Base-by-base conservation (phyloP, 2,888 invertebrate genomes). In the Sphaeridia pumilis region DNA sequence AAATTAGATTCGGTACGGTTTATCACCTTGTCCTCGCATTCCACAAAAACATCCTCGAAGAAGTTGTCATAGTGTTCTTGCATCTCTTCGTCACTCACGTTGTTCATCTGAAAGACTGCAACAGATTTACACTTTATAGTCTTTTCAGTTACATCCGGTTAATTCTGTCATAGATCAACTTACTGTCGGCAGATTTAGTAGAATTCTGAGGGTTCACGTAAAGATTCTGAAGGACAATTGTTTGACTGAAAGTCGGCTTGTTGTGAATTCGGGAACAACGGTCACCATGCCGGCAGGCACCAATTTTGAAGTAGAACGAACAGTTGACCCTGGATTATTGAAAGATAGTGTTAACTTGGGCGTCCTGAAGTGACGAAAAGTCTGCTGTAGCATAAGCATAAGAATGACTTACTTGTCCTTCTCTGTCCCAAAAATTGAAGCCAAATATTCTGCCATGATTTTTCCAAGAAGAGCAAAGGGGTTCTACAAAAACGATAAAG, bases 221-320 rank as follows among this genome's bases (percentile, higher is more conserved):
- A 55, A 97, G 76, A 74, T 98, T 98, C 74, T 95, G 94, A 49
- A 99, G 75, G 51, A 98, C 75, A 55, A 97, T 89, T 46, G 98
- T 98, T 81, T 97, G 84, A 66, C 97, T 98, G 74, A 99, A 98
- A 5, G 95, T 97, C 14, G 98, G 98, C 71, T 95, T 95, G 72
- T 99, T 98, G 72, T 98, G 98, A 65, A 98, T 90, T 65, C 98
- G 80, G 1, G 97, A 97, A 72, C 98, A 98, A 58, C 97, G 81
- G 69, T 97, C 97, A n/a, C 98, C 98, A 74, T 99, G 98, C 60
- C 98, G 81, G 71, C 98, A 98, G 35, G 98, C 98, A 70, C 98
- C 98, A 65, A 99, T 99, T 81, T 98, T 98, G 73, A 98, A 98
- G 74, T 97, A 98, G 75, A 98, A 98, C 17, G 97, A 98, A 72